Evolutionary conservation across 2,888 invertebrate species (phyloP).

Genomic region (Chrysina gloriosa): DNA sequence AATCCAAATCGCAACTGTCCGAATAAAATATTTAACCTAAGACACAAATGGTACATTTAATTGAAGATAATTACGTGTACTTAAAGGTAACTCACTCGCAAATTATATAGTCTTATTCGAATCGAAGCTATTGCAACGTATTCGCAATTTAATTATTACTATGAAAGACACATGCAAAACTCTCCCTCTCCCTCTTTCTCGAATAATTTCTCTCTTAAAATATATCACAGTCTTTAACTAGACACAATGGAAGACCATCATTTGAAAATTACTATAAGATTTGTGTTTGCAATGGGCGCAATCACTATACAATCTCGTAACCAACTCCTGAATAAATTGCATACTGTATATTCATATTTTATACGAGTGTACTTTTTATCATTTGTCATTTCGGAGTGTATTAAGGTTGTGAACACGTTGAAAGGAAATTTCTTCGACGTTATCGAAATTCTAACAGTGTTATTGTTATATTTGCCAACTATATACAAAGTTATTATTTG

Average conservation of each 20-base stretch:
- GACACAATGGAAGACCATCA: slow-evolving; percentile 1
- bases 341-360: slow-evolving; percentile 39
- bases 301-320: slow-evolving; percentile 42
- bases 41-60: not conserved
- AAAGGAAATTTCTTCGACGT: slow-evolving; percentile 42
- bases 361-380: slow-evolving; percentile 41
- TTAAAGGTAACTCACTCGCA: not conserved
- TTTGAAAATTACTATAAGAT: slow-evolving; percentile 43
- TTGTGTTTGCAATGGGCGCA: slow-evolving; percentile 42
- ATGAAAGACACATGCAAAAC: no score
- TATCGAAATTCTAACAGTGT: slow-evolving; percentile 45
- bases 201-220: not conserved
- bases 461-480: slow-evolving; percentile 46
- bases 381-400: slow-evolving; percentile 44
- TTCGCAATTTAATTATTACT: not conserved
- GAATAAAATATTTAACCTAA: not conserved
- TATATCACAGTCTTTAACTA: not conserved
- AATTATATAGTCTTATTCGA: not conserved
- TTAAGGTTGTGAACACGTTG: slow-evolving; percentile 39
- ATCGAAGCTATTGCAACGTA: not conserved
- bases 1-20: not conserved
- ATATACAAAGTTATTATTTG: slow-evolving; percentile 42
- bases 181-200: no score
- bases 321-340: slow-evolving; percentile 20
- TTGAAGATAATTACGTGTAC: not conserved